phyloP scores from a whole-genome alignment of 2,797 vertebrate species.

The Tamandua tetradactyla region DNA sequence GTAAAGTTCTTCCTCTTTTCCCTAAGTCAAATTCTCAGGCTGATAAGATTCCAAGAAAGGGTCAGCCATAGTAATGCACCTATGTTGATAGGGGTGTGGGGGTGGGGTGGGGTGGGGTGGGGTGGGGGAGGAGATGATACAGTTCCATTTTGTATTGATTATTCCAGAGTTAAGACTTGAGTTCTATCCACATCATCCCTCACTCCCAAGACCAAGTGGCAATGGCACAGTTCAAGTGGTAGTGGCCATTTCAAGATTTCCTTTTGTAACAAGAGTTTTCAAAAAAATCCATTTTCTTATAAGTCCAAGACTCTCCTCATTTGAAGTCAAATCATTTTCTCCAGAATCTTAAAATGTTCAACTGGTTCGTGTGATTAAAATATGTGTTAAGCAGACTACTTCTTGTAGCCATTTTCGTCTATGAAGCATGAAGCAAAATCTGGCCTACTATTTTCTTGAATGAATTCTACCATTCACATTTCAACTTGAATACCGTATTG shows the following conservation, averaged over 20 bases:
- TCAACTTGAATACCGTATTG: background rate
- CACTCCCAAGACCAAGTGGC: background rate
- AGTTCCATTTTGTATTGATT: background rate
- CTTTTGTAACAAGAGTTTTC: background rate
- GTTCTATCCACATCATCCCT: background rate
- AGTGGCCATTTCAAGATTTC: background rate
- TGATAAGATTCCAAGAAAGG: background rate
- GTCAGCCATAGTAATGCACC: background rate
- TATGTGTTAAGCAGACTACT: background rate
- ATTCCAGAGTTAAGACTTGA: background rate
- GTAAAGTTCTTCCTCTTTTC: background rate
- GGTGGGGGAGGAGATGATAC: too few species aligned
- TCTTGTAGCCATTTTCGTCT: background rate
- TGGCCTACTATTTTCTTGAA: background rate
- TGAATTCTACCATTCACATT: background rate
- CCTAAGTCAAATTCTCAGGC: background rate
- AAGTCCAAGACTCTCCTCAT: background rate
- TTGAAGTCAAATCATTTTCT: slow-evolving; percentile 28
- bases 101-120: too few species aligned
- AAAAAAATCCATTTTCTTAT: background rate
- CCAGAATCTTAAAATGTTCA: background rate
- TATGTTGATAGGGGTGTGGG: background rate
- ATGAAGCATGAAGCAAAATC: background rate
- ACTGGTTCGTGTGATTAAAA: background rate
- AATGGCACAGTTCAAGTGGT: background rate